phyloP scores from a whole-genome alignment of 92 coral and sea anemone genomes.

The Phenganax subtilis region DNA sequence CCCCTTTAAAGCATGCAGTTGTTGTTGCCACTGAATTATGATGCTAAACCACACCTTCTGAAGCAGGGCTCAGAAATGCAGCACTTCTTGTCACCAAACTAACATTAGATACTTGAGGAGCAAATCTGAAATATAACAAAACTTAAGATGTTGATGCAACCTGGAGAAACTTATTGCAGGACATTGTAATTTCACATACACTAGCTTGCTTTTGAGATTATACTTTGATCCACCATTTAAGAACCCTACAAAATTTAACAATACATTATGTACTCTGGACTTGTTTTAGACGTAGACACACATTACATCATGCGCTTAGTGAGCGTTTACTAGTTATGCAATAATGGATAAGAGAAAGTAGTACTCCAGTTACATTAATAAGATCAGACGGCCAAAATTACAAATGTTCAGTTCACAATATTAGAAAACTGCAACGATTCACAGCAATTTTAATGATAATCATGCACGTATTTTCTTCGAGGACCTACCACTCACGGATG shows the following conservation, averaged over 20 bases:
- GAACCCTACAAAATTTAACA: neutral
- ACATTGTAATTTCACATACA: constrained; percentile 18
- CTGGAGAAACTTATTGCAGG: neutral
- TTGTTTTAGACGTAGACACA: neutral
- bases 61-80: constrained; percentile 2
- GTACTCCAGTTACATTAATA: neutral
- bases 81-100: constrained; percentile 25
- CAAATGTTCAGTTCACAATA: neutral
- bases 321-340: too few species aligned
- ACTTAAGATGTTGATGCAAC: neutral
- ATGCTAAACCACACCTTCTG: constrained; percentile 9
- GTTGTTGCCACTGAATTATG: neutral
- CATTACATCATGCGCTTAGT: too few species aligned
- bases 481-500: constrained; percentile 21
- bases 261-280: neutral
- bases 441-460: neutral
- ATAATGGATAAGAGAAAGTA: neutral
- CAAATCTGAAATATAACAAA: constrained; percentile 21
- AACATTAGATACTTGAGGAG: neutral
- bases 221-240: constrained; percentile 26
- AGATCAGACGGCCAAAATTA: neutral
- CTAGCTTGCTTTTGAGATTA: constrained; percentile 19
- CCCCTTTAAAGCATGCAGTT: too few species aligned
- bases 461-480: neutral
- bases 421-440: neutral